Evolutionary conservation across 1,140 invertebrate genomes (phyloP).

Genomic region (Gryllus bimaculatus): DNA sequence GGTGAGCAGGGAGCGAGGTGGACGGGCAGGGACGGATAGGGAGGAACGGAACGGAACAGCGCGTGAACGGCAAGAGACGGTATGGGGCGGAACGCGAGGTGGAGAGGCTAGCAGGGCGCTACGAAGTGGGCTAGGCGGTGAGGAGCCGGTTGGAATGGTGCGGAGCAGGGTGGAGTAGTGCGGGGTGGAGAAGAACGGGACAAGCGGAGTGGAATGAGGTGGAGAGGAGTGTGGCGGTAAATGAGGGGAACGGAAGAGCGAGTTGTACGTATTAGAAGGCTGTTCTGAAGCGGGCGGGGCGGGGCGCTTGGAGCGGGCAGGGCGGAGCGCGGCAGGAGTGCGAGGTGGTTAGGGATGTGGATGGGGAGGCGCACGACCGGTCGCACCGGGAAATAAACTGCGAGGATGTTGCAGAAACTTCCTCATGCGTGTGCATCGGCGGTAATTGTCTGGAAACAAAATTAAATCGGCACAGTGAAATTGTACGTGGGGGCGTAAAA

Average conservation of each 20-base stretch:
- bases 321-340: neutral
- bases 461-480: neutral
- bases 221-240: too few species aligned
- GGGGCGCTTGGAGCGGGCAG: neutral
- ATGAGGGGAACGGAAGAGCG: too few species aligned
- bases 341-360: neutral
- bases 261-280: too few species aligned
- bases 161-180: too few species aligned
- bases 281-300: too few species aligned
- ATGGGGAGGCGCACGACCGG: neutral
- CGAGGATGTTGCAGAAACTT: neutral
- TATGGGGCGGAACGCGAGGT: neutral
- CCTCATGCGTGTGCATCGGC: neutral
- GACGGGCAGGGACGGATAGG: neutral
- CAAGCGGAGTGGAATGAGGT: too few species aligned
- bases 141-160: neutral
- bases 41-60: neutral
- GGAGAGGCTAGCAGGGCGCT: neutral
- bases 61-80: neutral
- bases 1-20: too few species aligned
- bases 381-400: neutral
- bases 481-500: neutral
- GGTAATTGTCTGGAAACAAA: conserved; percentile 4
- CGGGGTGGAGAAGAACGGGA: too few species aligned
- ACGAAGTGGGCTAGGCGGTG: neutral